phyloP scores from a whole-genome alignment of 2,113 vertebrate species.

The Indicator indicator region DNA sequence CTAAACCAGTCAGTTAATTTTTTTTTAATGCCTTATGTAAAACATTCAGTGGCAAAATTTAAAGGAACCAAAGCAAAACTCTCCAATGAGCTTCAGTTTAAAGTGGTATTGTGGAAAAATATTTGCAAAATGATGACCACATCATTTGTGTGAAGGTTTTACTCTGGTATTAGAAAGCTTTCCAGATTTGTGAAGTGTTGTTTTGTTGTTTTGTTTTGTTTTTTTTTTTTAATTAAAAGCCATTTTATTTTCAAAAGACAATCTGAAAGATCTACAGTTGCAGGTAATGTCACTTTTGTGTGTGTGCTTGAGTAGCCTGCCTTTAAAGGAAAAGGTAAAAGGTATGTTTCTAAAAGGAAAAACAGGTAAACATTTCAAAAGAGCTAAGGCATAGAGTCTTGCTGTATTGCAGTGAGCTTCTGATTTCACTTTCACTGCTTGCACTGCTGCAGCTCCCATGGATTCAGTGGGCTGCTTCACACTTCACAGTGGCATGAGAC shows the following conservation, averaged over 20 bases:
- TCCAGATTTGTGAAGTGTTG: not conserved
- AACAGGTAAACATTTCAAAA: not conserved
- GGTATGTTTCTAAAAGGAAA: not conserved
- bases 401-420: not conserved
- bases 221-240: not conserved
- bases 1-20: not conserved
- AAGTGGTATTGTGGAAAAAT: not conserved
- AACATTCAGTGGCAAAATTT: not conserved
- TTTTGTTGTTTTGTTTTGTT: not conserved
- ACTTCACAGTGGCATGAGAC: not conserved
- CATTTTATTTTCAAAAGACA: not conserved
- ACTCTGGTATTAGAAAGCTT: not conserved
- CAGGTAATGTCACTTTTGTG: not conserved
- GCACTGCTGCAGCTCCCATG: not conserved
- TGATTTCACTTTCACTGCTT: slow-evolving; percentile 4
- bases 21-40: not conserved
- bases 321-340: not conserved
- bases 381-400: not conserved
- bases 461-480: not conserved
- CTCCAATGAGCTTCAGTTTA: not conserved
- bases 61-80: not conserved
- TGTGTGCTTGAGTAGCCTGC: not conserved
- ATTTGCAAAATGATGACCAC: not conserved
- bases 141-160: not conserved
- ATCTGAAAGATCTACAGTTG: not conserved